Evolutionary conservation across 2,888 invertebrate genomes (phyloP), one percentile per base, ranked within the genome.

Genomic region (Argynnis bischoffii): DNA sequence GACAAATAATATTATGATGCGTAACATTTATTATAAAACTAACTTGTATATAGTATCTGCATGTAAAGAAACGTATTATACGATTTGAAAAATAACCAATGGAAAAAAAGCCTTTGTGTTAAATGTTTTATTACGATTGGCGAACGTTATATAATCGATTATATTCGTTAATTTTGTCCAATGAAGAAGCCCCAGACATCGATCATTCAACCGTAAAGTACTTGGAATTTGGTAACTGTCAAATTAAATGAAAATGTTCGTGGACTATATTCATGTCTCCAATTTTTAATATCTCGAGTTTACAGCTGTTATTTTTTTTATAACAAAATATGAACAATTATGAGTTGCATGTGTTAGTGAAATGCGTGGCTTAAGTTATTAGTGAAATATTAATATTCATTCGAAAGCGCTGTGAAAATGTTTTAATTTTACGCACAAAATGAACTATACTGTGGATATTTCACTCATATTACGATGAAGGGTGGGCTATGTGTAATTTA

Each of bases 381-480:
- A 67, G 79, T 79, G 78, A 73, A 69, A 73, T 75, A 76, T 71
- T 72, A 76, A 64, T 76, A 75, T 70, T 78, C 72, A 71, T 70
- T 74, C 74, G 74, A 76, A 79, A 79, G 77, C 79, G 78, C 81
- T 81, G 82, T 84, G 80, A 83, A 80, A 77, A 88, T 87, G 88
- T 86, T 80, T 83, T 88, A 85, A 83, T 82, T 85, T 87, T 86
- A 81, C 85, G 83, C 86, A 87, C 89, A 90, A 90, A 92, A 92
- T 92, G 92, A 77, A 89, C 90, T 86, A 81, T 86, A 89, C 83
- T 86, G 87, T 88, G 83, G 86, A 89, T 88, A 85, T 88, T 81
- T 87, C 84, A 86, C 73, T 90, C 78, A 87, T 88, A 84, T 83
- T 92, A 94, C 89, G 90, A 95, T 95, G 95, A 94, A 93, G 94